A percentile compares a stretch with the other conserved stretches of the same genome.
phyloP scores from a whole-genome alignment of 2,888 invertebrate genomes.

The Eumerus sabulonum region DNA sequence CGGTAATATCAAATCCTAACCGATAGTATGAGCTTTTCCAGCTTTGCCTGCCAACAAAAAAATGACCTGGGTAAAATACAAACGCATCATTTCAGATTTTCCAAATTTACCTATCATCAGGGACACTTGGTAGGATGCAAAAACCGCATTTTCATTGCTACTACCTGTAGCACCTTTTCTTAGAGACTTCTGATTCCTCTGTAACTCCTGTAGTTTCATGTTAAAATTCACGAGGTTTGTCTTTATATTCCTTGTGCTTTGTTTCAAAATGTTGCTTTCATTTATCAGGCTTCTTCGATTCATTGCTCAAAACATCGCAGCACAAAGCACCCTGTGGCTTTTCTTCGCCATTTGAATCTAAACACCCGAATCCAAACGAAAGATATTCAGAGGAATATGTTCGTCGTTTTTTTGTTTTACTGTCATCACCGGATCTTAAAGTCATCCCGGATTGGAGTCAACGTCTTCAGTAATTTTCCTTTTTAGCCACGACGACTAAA shows the following conservation, averaged over 20 bases:
- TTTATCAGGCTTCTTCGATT: neutral
- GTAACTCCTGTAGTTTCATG: slow-evolving; percentile 13
- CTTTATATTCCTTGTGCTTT: slow-evolving; percentile 6
- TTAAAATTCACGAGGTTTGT: slow-evolving; percentile 13
- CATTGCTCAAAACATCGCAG: slow-evolving; percentile 10
- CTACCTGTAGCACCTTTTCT: slow-evolving; percentile 6
- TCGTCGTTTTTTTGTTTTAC: slow-evolving; percentile 12
- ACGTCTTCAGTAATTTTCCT: slow-evolving; percentile 27
- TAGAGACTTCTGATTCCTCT: slow-evolving; percentile 21
- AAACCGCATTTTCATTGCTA: slow-evolving; percentile 16
- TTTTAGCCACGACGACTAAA: slow-evolving; percentile 16
- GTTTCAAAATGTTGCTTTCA: slow-evolving; percentile 27
- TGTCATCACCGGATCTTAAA: too few relatives aligned
- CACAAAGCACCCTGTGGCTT: slow-evolving; percentile 20
- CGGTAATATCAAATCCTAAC: slow-evolving; percentile 6
- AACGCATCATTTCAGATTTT: slow-evolving; percentile 17
- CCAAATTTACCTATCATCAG: slow-evolving; percentile 21
- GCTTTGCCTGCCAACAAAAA: slow-evolving; percentile 22
- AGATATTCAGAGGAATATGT: slow-evolving; percentile 10
- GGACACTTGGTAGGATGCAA: slow-evolving; percentile 17
- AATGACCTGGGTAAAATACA: slow-evolving; percentile 4
- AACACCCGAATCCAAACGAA: slow-evolving; percentile 27
- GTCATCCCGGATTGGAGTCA: slow-evolving; percentile 10
- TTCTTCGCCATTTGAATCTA: slow-evolving; percentile 16
- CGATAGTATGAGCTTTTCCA: slow-evolving; percentile 11